These are phyloP conservation scores for Chesias legatella DNA, from an alignment of 2,888 invertebrate species.

Conservation along the genomic window DNA sequence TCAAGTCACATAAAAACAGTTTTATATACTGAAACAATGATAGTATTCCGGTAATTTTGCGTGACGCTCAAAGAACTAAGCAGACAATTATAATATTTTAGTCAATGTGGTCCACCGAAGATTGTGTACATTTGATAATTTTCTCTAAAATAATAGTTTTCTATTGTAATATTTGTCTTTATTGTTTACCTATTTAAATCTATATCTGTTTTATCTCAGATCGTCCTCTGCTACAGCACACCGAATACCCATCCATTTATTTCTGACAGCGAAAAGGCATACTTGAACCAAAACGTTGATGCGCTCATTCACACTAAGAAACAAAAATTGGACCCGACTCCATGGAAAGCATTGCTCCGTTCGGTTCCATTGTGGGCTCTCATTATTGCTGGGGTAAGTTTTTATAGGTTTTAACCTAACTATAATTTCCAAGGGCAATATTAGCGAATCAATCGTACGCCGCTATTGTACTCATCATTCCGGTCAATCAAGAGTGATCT, in stretches of 20 bases:
- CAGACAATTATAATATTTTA: too few relatives aligned
- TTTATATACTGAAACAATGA: too few relatives aligned
- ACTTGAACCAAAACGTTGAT: slow-evolving; percentile 80
- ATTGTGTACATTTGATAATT: too few relatives aligned
- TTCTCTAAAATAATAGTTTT: too few relatives aligned
- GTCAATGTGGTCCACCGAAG: too few relatives aligned
- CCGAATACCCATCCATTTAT: slow-evolving; percentile 79
- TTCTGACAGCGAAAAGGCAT: slow-evolving; percentile 73
- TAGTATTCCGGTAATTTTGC: too few relatives aligned
- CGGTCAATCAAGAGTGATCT: too few relatives aligned
- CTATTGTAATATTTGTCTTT: not conserved
- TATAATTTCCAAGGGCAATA: too few relatives aligned
- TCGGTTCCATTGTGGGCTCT: slow-evolving; percentile 86
- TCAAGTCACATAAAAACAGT: too few relatives aligned
- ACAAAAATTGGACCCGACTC: slow-evolving; percentile 78
- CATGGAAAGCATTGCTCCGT: slow-evolving; percentile 84
- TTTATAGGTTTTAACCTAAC: not conserved
- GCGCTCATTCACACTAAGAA: slow-evolving; percentile 66
- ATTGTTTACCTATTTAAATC: not conserved
- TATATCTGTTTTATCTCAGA: slow-evolving; percentile 38
- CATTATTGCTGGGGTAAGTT: slow-evolving; percentile 84
- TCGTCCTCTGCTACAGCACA: slow-evolving; percentile 70
- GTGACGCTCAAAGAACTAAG: too few relatives aligned
- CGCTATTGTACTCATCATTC: too few relatives aligned
- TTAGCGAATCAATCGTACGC: too few relatives aligned